Base-by-base conservation (phyloP, 2,113 vertebrate genomes). In the Vulpes ferrilata region DNA sequence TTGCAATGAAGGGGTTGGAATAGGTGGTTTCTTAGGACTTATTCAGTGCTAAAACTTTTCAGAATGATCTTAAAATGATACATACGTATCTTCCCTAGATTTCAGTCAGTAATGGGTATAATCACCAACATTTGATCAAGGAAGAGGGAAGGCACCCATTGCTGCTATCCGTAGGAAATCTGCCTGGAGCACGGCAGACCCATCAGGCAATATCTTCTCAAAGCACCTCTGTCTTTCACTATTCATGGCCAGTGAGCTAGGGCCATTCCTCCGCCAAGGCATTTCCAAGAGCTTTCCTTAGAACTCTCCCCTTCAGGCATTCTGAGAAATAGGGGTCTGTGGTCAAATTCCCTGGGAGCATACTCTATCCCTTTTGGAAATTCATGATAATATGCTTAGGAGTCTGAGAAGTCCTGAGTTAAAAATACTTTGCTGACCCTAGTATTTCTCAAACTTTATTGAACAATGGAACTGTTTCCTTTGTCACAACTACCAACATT, bases 391-490 rank as follows among this genome's bases (percentile, higher is more conserved):
- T 20, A 53, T 76, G 25, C 64, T 81, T 78, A 71, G n/a, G 25
- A 32, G 9, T 91, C 59, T 81, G 69, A 79, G 55, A 93, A 90
- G 13, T 74, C 51, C n/a, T 65, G 43, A 16, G 15, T 43, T 90
- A 84, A 88, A 81, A 89, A 87, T 53, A 20, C 32, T 93, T 94
- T 69, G 51, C 25, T 74, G 25, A 94, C 62, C 6, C 38, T 51
- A 85, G 27, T n/a, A 78, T 84, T 83, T 87, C 30, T 74, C n/a
- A 83, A 84, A 65, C 32, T 84, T 95, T 27, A 67, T 92, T 62
- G 97, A 57, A n/a, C 53, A 2, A 2, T 64, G 19, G 55, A 96
- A 38, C 11, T 59, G 22, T 82, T 95, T 96, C 5, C 17, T 95
- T 90, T 15, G n/a, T 60, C 35, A 15, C 65, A 73, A 32, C 65